Evolutionary conservation across 2,888 invertebrate species (phyloP), one percentile per base, ranked within the genome.

Genomic region (Synergus umbraculus): DNA sequence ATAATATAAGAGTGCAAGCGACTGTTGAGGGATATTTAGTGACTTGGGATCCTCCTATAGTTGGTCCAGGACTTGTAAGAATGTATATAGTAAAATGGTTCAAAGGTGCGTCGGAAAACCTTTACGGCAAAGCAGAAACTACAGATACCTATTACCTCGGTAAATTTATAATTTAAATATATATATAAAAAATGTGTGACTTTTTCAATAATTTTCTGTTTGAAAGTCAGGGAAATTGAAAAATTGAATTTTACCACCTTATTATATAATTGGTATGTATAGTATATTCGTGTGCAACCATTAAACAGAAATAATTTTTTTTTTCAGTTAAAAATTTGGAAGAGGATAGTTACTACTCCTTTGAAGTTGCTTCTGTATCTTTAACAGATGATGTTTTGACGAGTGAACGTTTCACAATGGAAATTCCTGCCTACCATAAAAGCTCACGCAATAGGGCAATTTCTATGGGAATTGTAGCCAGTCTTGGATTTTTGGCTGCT

Each of bases 1-100:
- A 94, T 88, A 96, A 96, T 90, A 94, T 98, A 78, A 94, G 95
- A 77, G 95, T 96, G 77, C 94, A 95, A 44, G 94, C 95, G 79
- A 95, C 96, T 66, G 95, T 95, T 76, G 96, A 96, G 82, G 97
- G 97, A 43, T 96, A 96, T 91, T 93, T 96, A 78, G 94, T 97
- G 64, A 95, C 95, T 80, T 97, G 97, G 97, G 93, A 95, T 81
- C 94, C 94, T 78, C 96, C 96, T 0, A 93, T 93, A 43, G 93
- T 93, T 79, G 95, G 94, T 0, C 92, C 93, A 81, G 94, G 94
- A 44, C 92, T 92, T 60, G 91, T 96, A 41, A 93, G 94, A 79
- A 92, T 94, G 65, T 97, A 96, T 89, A 93, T 94, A 8, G 94
- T 97, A 63, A 94, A 95, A 87, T 96, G 96, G 96, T 95, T 94